Evolutionary conservation across 2,113 vertebrate genomes (phyloP).

Genomic region (Hystrix cristata): DNA sequence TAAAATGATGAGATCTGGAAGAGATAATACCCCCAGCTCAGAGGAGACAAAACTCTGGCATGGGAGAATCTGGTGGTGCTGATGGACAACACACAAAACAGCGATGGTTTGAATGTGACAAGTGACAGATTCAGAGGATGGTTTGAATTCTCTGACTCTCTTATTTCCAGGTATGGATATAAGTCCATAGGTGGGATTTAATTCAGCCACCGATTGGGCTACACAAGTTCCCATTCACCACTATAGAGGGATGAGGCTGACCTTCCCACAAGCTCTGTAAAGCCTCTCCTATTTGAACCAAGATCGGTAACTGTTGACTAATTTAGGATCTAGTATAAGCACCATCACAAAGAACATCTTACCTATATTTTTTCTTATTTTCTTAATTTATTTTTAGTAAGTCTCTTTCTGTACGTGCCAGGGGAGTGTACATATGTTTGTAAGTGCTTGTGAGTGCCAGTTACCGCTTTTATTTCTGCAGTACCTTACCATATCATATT

Average conservation of each 20-base stretch:
- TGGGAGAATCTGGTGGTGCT: too few relatives aligned
- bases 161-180: not conserved
- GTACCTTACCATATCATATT: not conserved
- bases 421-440: not conserved
- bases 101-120: not conserved
- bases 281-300: not conserved
- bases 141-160: not conserved
- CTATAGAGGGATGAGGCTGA: not conserved
- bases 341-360: not conserved
- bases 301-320: not conserved
- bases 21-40: not conserved
- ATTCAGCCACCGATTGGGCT: not conserved
- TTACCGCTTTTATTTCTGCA: not conserved
- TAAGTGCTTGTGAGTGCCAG: not conserved
- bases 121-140: not conserved
- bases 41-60: not conserved
- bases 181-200: not conserved
- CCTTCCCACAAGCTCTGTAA: not conserved
- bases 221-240: not conserved
- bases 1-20: not conserved
- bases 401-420: not conserved
- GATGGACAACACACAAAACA: not conserved
- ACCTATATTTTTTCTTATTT: not conserved
- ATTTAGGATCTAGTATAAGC: not conserved
- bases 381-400: not conserved